Evolutionary conservation across 2,797 vertebrate species (phyloP), one percentile per base, ranked within the genome.

Genomic region (Urocyon cinereoargenteus): DNA sequence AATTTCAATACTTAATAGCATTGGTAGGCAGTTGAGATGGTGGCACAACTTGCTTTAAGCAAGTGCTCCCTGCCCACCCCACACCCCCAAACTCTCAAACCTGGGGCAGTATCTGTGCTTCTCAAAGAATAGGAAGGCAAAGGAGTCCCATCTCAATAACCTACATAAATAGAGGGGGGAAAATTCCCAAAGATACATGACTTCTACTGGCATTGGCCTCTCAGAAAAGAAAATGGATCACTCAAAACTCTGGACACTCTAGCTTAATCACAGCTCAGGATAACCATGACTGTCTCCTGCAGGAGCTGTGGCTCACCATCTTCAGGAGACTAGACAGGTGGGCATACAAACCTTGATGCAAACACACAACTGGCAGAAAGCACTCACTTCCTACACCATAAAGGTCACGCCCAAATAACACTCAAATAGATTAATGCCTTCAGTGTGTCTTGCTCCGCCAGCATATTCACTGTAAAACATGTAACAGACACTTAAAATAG

Each of bases 401-500:
- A 36, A 85, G 72, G 78, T 45, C 73, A 92, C 21, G 45, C 75
- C 90, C 90, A 61, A 77, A 62, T 45, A 75, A 79, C 18, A 26
- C 68, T 84, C 90, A 61, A 84, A 49, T 49, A 64, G 77, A 66
- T 16, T 24, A 66, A 90, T 49, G 61, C 78, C 77, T 75, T 84
- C 11, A 11, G 28, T 5, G 51, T 34, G 21, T 93, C 90, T 90
- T 81, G 36, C 95, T 89, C 92, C 5, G 68, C 88, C 88, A 95
- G 95, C 94, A 85, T 14, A 91, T 51, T 96, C 92, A 85, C 88
- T 87, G 55, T 68, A 73, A 95, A 92, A 83, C 95, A 94, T 28
- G 55, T 49, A 96, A 87, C 77, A 49, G 72, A 87, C 49, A 36
- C 77, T 95, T 89, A 97, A 86, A 97, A 97, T 40, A 97, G 95